Conservation (phyloP, 2,113 vertebrate species). For the Dryoscopus gambensis region DNA sequence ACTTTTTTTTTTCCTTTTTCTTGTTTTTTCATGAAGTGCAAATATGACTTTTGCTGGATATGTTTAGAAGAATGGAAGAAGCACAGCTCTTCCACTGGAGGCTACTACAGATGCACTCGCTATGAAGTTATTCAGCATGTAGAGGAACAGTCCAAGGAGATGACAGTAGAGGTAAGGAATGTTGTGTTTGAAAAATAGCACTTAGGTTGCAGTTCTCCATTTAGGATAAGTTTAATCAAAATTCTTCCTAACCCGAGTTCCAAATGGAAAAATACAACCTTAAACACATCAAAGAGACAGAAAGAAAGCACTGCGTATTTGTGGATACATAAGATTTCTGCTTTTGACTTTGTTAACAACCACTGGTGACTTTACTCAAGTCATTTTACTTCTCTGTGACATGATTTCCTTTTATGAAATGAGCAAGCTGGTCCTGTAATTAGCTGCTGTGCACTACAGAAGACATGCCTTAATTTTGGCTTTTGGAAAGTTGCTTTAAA, state of each 20-base stretch:
- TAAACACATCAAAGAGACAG: neutral
- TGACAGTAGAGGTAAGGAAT: conserved; percentile 90
- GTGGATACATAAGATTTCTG: neutral
- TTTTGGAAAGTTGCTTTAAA: neutral
- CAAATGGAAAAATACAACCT: neutral
- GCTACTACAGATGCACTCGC: conserved; percentile 96
- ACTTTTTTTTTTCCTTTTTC: neutral
- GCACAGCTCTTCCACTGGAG: conserved; percentile 97
- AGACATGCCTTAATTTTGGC: neutral
- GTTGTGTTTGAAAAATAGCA: neutral
- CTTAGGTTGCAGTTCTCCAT: neutral
- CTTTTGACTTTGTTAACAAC: neutral
- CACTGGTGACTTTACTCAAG: neutral
- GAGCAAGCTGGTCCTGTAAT: neutral
- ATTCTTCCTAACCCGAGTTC: neutral
- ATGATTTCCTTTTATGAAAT: neutral
- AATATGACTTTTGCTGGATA: conserved; percentile 99
- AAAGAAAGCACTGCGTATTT: neutral
- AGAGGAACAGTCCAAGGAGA: conserved; percentile 96
- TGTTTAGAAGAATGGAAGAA: conserved; percentile 99
- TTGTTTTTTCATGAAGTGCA: conserved; percentile 79
- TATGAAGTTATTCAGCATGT: conserved; percentile 98
- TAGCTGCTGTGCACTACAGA: neutral
- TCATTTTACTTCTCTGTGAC: neutral
- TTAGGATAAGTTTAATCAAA: neutral